Evolutionary conservation across 1,140 invertebrate genomes (phyloP).

Genomic region (Arctopsyche grandis): DNA sequence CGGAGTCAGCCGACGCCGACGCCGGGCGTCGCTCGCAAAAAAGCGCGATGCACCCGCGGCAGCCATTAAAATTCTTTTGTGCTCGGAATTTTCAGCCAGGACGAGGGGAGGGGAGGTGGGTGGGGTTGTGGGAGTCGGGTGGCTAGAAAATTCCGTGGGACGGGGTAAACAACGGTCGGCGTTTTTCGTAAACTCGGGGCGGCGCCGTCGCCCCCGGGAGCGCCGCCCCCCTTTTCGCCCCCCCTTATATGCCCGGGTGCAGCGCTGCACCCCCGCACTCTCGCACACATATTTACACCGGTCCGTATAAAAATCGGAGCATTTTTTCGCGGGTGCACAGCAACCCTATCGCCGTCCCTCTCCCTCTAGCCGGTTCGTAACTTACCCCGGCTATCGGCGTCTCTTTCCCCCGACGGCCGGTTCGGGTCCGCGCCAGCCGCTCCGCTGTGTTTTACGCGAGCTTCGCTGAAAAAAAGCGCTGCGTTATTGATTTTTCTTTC

Average conservation of each 20-base stretch:
- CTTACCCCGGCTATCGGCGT: background rate
- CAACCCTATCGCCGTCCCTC: slow-evolving; percentile 43
- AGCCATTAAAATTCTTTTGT: slow-evolving; percentile 53
- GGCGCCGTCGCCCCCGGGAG: slow-evolving; percentile 10
- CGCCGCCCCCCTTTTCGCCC: slow-evolving; percentile 14
- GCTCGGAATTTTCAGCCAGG: slow-evolving; percentile 43
- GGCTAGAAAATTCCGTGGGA: background rate
- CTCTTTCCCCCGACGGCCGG: slow-evolving; percentile 25
- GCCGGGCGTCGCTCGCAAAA: slow-evolving; percentile 12
- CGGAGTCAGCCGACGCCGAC: background rate
- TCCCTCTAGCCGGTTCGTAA: slow-evolving; percentile 8
- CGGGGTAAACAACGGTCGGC: slow-evolving; percentile 26
- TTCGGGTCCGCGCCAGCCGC: slow-evolving; percentile 45
- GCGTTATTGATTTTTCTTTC: slow-evolving; percentile 55
- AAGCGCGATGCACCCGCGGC: slow-evolving; percentile 26
- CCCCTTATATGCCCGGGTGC: slow-evolving; percentile 9
- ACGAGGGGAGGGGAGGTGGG: background rate
- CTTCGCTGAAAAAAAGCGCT: slow-evolving; percentile 55
- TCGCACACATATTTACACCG: slow-evolving; percentile 53
- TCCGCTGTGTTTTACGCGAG: slow-evolving; percentile 55
- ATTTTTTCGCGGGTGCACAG: slow-evolving; percentile 53
- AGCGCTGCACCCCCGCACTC: slow-evolving; percentile 26
- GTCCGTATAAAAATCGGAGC: slow-evolving; percentile 54
- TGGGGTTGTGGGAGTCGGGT: background rate
- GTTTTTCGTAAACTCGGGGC: slow-evolving; percentile 41